Evolutionary conservation across 2,113 vertebrate species (phyloP).

Genomic region (Pavo muticus): DNA sequence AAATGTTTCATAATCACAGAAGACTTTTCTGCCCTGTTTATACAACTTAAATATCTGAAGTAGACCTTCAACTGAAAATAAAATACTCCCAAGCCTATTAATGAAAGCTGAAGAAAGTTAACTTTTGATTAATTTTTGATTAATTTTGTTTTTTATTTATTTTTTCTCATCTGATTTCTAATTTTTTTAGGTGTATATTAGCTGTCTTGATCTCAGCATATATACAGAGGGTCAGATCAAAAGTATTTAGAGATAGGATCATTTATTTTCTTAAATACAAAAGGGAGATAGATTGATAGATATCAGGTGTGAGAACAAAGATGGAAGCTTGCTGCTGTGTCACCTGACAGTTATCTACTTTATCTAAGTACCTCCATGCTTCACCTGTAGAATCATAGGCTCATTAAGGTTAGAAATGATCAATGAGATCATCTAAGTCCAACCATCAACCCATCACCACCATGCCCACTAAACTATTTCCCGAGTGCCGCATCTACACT

Average conservation of each 20-base stretch:
- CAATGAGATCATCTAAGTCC: too few relatives aligned
- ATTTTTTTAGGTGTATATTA: neutral
- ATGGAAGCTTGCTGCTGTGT: neutral
- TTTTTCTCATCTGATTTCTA: neutral
- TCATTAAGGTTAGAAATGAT: too few relatives aligned
- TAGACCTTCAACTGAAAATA: neutral
- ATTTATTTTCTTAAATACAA: neutral
- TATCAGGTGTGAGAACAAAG: neutral
- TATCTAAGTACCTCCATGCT: neutral
- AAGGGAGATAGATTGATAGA: neutral
- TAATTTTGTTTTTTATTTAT: neutral
- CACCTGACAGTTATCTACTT: neutral
- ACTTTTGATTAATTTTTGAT: neutral
- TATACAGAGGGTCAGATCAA: neutral
- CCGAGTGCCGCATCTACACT: too few relatives aligned
- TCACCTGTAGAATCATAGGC: neutral
- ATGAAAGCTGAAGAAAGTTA: neutral
- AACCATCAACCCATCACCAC: too few relatives aligned
- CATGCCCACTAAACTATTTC: too few relatives aligned
- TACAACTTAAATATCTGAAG: neutral
- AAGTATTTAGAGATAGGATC: neutral
- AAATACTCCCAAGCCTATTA: fast-evolving
- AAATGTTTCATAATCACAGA: neutral
- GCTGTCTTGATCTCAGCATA: neutral
- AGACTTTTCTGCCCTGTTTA: neutral